Percentiles rank a stretch among this genome's conserved stretches.
phyloP scores from a whole-genome alignment of 2,797 vertebrate species.

The Amazonetta brasiliensis region DNA sequence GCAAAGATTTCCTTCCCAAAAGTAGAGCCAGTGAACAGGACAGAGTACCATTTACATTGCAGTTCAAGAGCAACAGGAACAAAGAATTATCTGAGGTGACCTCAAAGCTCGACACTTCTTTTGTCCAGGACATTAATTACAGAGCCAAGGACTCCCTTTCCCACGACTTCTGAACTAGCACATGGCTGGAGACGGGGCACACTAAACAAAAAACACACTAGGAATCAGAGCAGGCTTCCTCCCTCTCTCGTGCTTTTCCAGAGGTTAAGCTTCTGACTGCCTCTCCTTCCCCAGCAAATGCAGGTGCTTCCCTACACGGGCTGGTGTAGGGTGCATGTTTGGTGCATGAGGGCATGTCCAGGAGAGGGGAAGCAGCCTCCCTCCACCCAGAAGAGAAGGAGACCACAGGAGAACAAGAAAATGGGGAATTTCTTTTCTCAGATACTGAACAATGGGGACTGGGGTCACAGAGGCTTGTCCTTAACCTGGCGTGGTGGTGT shows the following conservation, averaged over 20 bases:
- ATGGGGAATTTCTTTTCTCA: neutral
- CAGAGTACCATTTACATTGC: too few species aligned
- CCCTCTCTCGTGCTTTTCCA: neutral
- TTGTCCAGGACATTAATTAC: neutral
- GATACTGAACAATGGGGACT: neutral
- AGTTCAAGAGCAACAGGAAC: neutral
- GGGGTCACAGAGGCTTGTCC: neutral
- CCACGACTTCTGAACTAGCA: neutral
- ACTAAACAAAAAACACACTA: neutral
- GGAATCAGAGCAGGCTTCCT: neutral
- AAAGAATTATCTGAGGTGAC: neutral
- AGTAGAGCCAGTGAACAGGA: neutral
- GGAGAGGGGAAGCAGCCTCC: neutral
- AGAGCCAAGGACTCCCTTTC: neutral
- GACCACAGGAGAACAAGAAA: neutral
- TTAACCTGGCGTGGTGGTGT: accelerated
- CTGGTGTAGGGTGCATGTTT: neutral
- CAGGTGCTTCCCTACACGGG: neutral
- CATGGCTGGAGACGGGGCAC: too few species aligned
- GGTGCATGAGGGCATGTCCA: too few species aligned
- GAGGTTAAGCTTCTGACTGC: neutral
- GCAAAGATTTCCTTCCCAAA: neutral
- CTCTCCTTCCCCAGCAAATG: neutral
- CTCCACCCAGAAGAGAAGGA: neutral
- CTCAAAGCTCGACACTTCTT: neutral